Evolutionary conservation across 2,797 vertebrate genomes (phyloP), one percentile per base, ranked within the genome.

Genomic region (Menidia menidia): DNA sequence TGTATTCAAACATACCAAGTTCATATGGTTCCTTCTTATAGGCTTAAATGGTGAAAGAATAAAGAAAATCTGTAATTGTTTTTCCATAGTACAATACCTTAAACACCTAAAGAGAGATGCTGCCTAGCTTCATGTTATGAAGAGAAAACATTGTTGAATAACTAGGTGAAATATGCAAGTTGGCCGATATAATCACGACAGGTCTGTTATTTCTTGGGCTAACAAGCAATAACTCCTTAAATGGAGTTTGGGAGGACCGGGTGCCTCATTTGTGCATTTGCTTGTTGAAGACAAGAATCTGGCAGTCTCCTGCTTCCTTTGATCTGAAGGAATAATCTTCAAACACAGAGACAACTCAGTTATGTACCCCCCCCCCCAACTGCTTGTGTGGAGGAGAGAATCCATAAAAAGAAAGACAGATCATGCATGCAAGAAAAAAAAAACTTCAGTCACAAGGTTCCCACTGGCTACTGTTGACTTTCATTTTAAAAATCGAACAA

Each of bases 281-380:
- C 85, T 77, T 51, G 78, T 79, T 74, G 76, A 82, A 90, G 81
- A 84, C 84, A 84, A 81, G 81, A 91, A 88, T 89, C 86, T 76
- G 65, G 64, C 86, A 81, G 80, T 85, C 75, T 74, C 58, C 84
- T 71, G 77, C 51, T 79, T 82, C 67, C 84, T 92, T 91, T 93
- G 90, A 93, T 93, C 91, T 84, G 62, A 68, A 77, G 81, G 85
- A 89, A 89, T 88, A 87, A 89, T 87, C 87, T 87, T 91, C 85
- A 89, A 91, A 90, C 86, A 83, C 81, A 82, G 82, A 85, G 83
- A 85, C 83, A 87, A 83, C 76, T 86, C 76, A 25, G 85, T 86
- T 79, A 86, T 87, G 84, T 82, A 80, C 73, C 81, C 77, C 80
- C 71, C 84, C 90, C 73, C 81, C 77, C 80, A 69, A 83, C 90